These are phyloP conservation scores for Lacerta bilineata DNA, from an alignment of 2,797 vertebrate species.

Conservation along the genomic window DNA sequence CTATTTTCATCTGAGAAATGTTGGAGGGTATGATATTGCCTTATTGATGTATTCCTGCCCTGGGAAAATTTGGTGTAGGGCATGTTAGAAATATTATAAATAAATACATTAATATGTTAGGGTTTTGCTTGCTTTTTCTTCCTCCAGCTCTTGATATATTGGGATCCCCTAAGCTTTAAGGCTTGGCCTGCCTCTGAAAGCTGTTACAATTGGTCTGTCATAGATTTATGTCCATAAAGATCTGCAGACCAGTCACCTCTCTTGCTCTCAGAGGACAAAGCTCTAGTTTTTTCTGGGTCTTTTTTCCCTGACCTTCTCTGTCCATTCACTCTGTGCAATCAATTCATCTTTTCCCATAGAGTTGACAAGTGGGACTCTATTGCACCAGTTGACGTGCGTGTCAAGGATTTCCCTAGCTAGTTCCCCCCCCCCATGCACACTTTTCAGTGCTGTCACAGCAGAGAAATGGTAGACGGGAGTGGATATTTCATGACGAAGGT, in stretches of 20 bases:
- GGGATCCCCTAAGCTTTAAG: slow-evolving; percentile 27
- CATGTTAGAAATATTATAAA: no score
- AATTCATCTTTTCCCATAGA: slow-evolving; percentile 78
- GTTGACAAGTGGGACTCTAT: slow-evolving; percentile 69
- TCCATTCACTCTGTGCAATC: slow-evolving; percentile 71
- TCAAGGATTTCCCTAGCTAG: slow-evolving; percentile 77
- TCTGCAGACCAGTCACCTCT: slow-evolving; percentile 27
- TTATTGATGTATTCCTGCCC: no score
- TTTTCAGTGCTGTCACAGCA: slow-evolving; percentile 64
- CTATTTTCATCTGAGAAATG: no score
- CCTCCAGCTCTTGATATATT: slow-evolving; percentile 26
- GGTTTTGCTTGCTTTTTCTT: background rate
- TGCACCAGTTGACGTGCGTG: slow-evolving; percentile 72
- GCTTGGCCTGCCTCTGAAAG: slow-evolving; percentile 36
- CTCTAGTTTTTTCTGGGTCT: slow-evolving; percentile 49
- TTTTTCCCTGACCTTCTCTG: slow-evolving; percentile 77
- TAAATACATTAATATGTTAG: no score
- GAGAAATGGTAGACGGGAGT: slow-evolving; percentile 64
- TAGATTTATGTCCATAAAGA: slow-evolving; percentile 53
- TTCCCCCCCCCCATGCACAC: slow-evolving; percentile 50
- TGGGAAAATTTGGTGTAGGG: no score
- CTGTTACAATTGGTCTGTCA: slow-evolving; percentile 29
- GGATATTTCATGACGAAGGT: slow-evolving; percentile 46
- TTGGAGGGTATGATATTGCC: no score
- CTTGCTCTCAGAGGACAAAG: background rate